Percentiles rank a stretch among this genome's conserved stretches.
phyloP scores from a whole-genome alignment of 2,113 vertebrate genomes.

The Nematolebias whitei region DNA sequence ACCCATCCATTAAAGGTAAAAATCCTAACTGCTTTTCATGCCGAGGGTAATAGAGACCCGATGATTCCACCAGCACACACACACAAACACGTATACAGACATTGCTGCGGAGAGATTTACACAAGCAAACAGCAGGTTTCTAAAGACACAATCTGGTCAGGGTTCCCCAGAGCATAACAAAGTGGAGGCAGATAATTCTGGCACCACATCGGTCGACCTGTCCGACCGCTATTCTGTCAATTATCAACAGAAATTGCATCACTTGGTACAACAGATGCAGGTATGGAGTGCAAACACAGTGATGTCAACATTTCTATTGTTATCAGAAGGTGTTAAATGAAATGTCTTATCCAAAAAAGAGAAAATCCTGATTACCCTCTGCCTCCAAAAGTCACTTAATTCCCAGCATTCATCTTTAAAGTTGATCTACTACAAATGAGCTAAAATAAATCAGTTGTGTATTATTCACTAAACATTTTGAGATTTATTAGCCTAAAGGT shows the following conservation, averaged over 20 bases:
- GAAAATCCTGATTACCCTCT: too few relatives aligned
- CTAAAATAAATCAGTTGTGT: background rate
- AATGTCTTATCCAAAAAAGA: constrained; percentile 26
- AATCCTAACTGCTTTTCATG: constrained; percentile 40
- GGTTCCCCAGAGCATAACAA: constrained; percentile 42
- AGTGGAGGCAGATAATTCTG: constrained; percentile 16
- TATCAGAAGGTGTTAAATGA: constrained; percentile 9
- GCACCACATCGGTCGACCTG: constrained; percentile 9
- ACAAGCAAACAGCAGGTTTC: constrained; percentile 36
- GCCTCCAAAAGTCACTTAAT: constrained; percentile 26
- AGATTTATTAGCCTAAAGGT: constrained; percentile 2
- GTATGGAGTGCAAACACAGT: constrained; percentile 16
- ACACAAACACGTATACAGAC: background rate
- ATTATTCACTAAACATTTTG: background rate
- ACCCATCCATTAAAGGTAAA: constrained; percentile 54
- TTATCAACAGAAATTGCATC: constrained; percentile 7
- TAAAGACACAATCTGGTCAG: constrained; percentile 59
- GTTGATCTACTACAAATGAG: constrained; percentile 8
- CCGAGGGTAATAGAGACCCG: constrained; percentile 51
- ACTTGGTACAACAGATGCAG: constrained; percentile 9
- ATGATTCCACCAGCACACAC: constrained; percentile 25
- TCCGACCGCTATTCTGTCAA: constrained; percentile 14
- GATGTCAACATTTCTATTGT: constrained; percentile 2
- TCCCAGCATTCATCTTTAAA: constrained; percentile 26
- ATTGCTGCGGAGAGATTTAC: constrained; percentile 37